phyloP scores from a whole-genome alignment of 2,888 invertebrate genomes.

The Pseudococcus longispinus region DNA sequence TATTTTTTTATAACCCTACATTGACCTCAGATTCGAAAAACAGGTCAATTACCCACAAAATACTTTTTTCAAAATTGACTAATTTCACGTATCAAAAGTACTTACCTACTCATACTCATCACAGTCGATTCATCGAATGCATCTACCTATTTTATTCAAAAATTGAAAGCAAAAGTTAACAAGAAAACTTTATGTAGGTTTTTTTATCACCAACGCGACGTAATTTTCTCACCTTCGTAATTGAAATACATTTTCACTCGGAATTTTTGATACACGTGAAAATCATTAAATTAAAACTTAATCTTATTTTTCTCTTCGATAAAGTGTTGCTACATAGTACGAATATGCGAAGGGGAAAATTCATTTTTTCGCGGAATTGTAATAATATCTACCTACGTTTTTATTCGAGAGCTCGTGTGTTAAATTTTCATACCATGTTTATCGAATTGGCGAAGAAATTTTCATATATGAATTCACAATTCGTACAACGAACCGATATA shows the following conservation, averaged over 20 bases:
- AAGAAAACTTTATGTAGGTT: background rate
- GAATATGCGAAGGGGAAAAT: background rate
- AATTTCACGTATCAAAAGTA: no score
- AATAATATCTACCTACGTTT: background rate
- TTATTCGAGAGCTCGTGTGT: background rate
- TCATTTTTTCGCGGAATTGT: background rate
- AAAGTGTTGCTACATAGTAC: background rate
- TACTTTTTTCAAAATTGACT: no score
- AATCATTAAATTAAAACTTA: background rate
- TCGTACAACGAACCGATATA: background rate
- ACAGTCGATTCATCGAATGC: no score
- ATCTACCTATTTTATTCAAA: background rate
- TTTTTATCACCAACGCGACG: background rate
- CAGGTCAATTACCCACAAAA: no score
- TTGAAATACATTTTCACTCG: background rate
- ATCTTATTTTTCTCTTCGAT: background rate
- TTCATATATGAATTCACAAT: background rate
- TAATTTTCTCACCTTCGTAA: background rate
- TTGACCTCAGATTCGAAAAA: no score
- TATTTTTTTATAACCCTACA: no score
- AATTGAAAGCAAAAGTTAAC: background rate
- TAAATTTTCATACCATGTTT: background rate
- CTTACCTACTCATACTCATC: no score
- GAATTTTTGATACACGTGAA: background rate
- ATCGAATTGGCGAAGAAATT: background rate